Percentiles rank a stretch among this genome's conserved stretches.
These are phyloP conservation scores for Drosophila tropicalis DNA, from an alignment of 1,140 invertebrate species.

Conservation along the genomic window DNA sequence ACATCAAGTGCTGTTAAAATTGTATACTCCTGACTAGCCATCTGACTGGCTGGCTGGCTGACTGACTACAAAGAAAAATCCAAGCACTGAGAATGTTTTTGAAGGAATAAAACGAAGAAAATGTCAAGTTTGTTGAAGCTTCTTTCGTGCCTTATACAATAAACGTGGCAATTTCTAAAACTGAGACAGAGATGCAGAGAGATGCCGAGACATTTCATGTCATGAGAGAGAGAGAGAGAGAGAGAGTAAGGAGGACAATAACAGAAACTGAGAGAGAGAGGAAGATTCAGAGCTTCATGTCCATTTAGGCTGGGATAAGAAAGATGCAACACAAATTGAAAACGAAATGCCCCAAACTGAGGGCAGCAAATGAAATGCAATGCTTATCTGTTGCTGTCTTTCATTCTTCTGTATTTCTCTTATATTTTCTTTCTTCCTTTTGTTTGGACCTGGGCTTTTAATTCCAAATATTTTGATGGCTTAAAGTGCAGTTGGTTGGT, in stretches of 20 bases:
- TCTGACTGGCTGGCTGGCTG: background rate
- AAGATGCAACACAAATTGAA: slow-evolving; percentile 69
- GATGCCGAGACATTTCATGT: slow-evolving; percentile 49
- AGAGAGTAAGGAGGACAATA: slow-evolving; percentile 34
- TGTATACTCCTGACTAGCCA: slow-evolving; percentile 9
- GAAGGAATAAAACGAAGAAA: slow-evolving; percentile 4
- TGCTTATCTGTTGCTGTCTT: slow-evolving; percentile 37
- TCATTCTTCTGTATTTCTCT: slow-evolving; percentile 12
- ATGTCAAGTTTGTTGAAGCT: slow-evolving; percentile 15
- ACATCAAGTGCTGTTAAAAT: slow-evolving; percentile 18
- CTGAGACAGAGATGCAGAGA: slow-evolving; percentile 15
- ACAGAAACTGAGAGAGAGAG: slow-evolving; percentile 9
- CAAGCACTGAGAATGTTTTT: background rate
- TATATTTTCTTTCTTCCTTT: slow-evolving; percentile 6
- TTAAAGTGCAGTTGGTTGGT: slow-evolving; percentile 44
- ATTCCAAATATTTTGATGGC: slow-evolving; percentile 68
- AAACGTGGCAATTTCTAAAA: slow-evolving; percentile 19
- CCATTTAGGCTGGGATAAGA: slow-evolving; percentile 53
- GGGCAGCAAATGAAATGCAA: slow-evolving; percentile 43
- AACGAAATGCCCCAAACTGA: slow-evolving; percentile 62
- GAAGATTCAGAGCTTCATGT: slow-evolving; percentile 31
- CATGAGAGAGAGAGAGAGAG: slow-evolving; percentile 21
- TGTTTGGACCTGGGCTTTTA: slow-evolving; percentile 38
- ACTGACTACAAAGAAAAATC: slow-evolving; percentile 8
- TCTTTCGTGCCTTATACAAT: background rate